Conservation (phyloP, 2,888 invertebrate species). For the Ceraclea dissimilis region DNA sequence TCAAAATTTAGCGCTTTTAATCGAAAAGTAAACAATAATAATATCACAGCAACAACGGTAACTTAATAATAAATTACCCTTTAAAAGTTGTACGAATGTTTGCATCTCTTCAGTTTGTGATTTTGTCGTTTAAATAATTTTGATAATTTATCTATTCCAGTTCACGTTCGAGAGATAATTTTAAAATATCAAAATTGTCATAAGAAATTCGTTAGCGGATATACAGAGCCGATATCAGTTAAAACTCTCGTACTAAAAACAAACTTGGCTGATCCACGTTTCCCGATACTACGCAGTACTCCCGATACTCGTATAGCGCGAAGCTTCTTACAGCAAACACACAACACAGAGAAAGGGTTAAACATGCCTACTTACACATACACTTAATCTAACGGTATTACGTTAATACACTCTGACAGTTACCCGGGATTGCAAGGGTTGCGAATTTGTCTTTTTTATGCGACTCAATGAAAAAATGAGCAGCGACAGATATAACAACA, state of each 20-base stretch:
- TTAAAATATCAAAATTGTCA: slow-evolving; percentile 13
- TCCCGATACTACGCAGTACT: slow-evolving; percentile 13
- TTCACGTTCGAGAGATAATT: slow-evolving; percentile 12
- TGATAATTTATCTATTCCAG: slow-evolving; percentile 1
- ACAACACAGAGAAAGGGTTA: too few species aligned
- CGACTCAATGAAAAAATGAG: too few species aligned
- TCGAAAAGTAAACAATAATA: slow-evolving; percentile 5
- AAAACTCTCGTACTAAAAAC: slow-evolving; percentile 8
- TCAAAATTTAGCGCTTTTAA: slow-evolving; percentile 1
- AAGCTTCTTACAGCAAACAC: too few species aligned
- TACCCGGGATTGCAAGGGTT: too few species aligned
- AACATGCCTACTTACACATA: too few species aligned
- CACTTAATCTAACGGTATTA: too few species aligned
- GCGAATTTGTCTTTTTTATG: too few species aligned
- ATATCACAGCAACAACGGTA: neutral
- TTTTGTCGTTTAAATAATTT: neutral
- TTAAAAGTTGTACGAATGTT: neutral
- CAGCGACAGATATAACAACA: too few species aligned
- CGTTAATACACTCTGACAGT: too few species aligned
- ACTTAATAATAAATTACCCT: neutral
- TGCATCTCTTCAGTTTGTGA: neutral
- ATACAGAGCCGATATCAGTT: slow-evolving; percentile 14
- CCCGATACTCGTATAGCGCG: too few species aligned
- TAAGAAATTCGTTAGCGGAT: slow-evolving; percentile 10
- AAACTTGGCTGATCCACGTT: slow-evolving; percentile 16